Conservation (phyloP, 2,113 vertebrate species). For the Australoheros scitulus region DNA sequence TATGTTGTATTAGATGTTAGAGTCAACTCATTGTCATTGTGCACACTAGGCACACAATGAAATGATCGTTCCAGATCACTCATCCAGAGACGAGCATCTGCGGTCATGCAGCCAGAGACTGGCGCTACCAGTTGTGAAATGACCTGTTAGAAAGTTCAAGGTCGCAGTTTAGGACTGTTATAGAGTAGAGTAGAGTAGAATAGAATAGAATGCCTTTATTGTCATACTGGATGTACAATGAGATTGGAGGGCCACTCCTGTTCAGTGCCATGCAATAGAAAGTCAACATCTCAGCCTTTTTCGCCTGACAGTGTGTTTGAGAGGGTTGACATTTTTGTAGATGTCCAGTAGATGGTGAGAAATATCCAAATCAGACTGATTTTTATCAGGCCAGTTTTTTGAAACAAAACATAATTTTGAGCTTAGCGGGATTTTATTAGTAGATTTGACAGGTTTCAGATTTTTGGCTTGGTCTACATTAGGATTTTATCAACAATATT, state of each 20-base stretch:
- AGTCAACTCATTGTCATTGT: too few relatives aligned
- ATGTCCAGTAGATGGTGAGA: constrained; percentile 57
- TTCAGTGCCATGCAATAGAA: too few relatives aligned
- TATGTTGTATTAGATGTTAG: not conserved
- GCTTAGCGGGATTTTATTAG: not conserved
- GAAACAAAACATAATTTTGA: too few relatives aligned
- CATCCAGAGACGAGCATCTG: too few relatives aligned
- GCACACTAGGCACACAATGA: too few relatives aligned
- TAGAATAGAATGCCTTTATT: too few relatives aligned
- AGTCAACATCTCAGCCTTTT: not conserved
- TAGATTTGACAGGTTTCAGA: not conserved
- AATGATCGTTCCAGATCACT: too few relatives aligned
- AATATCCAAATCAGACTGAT: not conserved
- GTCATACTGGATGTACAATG: too few relatives aligned
- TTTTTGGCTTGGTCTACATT: not conserved
- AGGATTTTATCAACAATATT: not conserved
- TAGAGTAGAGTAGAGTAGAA: too few relatives aligned
- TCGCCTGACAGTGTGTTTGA: not conserved
- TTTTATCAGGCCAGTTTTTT: too few relatives aligned
- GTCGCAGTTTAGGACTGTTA: not conserved
- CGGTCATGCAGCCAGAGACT: too few relatives aligned
- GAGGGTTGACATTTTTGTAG: not conserved
- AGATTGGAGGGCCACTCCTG: too few relatives aligned
- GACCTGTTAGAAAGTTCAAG: not conserved
- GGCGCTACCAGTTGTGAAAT: not conserved